phyloP scores from a whole-genome alignment of 2,797 vertebrate genomes.

The Etheostoma perlongum region DNA sequence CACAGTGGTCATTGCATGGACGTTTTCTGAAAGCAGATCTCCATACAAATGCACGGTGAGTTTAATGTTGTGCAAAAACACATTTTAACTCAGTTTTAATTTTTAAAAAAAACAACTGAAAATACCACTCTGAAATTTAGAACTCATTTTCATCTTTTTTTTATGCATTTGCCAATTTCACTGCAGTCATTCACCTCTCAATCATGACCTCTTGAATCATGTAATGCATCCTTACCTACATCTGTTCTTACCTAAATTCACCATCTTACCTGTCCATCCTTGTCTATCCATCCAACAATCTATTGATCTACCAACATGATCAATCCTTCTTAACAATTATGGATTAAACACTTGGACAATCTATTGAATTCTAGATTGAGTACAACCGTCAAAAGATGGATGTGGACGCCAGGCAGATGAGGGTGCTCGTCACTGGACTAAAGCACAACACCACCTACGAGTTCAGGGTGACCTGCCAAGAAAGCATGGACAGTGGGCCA shows the following conservation, averaged over 20 bases:
- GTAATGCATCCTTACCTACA: background rate
- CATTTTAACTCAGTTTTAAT: background rate
- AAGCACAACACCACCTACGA: slow-evolving; percentile 93
- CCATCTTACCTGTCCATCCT: background rate
- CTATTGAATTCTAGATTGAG: slow-evolving; percentile 88
- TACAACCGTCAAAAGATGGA: slow-evolving; percentile 93
- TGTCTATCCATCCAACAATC: background rate
- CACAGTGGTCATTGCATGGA: slow-evolving; percentile 93
- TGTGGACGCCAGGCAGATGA: slow-evolving; percentile 92
- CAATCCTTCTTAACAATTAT: background rate
- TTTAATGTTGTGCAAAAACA: slow-evolving; percentile 4
- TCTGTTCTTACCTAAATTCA: background rate
- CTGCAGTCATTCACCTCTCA: background rate
- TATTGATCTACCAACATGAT: background rate
- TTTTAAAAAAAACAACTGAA: background rate
- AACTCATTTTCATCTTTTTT: background rate
- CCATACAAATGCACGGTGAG: slow-evolving; percentile 91
- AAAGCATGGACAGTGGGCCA: slow-evolving; percentile 89
- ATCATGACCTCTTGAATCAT: background rate
- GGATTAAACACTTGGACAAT: background rate
- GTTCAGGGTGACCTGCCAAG: slow-evolving; percentile 91
- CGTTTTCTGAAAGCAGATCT: slow-evolving; percentile 90
- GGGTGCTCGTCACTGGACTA: slow-evolving; percentile 91
- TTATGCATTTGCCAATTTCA: background rate
- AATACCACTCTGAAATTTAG: background rate